Conservation (phyloP, 2,888 invertebrate species). For the Amphipyra berbera region DNA sequence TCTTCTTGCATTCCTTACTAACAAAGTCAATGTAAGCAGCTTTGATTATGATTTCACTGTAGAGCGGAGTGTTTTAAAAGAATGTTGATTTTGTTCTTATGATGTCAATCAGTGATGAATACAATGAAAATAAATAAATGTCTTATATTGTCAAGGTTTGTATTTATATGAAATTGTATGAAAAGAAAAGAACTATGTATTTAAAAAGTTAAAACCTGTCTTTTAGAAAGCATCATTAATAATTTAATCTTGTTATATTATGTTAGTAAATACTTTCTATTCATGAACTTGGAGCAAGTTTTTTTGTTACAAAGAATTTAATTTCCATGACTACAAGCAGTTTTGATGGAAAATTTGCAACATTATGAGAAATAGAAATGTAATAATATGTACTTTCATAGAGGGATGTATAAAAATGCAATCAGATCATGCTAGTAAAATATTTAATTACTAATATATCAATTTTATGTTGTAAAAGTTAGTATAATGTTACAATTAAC, state of each 20-base stretch:
- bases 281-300: no score
- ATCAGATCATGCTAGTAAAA: neutral
- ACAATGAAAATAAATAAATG: neutral
- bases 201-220: no score
- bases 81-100: constrained; percentile 69
- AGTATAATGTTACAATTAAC: neutral
- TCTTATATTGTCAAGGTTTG: neutral
- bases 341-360: no score
- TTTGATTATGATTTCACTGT: constrained; percentile 88
- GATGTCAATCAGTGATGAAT: neutral
- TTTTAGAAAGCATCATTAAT: no score
- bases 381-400: no score
- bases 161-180: neutral
- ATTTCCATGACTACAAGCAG: no score
- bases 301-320: no score
- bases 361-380: no score
- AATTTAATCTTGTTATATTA: no score
- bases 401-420: neutral
- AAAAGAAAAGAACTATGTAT: neutral
- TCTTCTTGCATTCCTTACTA: constrained; percentile 86
- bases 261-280: no score
- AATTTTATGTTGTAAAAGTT: neutral
- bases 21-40: constrained; percentile 79
- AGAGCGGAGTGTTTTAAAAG: constrained; percentile 89
- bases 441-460: neutral